Evolutionary conservation across 2,888 invertebrate genomes (phyloP), one percentile per base, ranked within the genome.

Genomic region (Amphimallon solstitiale): DNA sequence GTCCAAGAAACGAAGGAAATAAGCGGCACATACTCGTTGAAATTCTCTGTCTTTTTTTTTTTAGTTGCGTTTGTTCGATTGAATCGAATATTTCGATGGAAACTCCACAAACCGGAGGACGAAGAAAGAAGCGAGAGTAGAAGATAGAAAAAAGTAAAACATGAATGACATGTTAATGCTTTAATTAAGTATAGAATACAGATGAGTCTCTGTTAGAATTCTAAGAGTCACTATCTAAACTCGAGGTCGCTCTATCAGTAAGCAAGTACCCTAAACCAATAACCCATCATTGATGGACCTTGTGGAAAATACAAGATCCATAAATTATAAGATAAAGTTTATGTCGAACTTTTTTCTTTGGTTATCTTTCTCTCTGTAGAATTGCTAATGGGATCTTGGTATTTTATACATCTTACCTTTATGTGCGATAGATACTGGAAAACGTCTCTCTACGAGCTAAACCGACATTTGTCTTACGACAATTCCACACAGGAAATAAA

Each of bases 171-270:
- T 63, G 68, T 67, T 66, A 67, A 68, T 66, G 65, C 63, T 69
- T 71, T 71, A 71, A 71, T 71, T 71, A 71, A 69, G 68, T 68
- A 66, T 69, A 60, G 71, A 66, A 71, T 71, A 71, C 68, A 69
- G 68, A 71, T 70, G 67, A 68, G 67, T 62, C 66, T 66, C 66
- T 68, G 69, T 71, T 71, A 71, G 66, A 69, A 69, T 71, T 66
- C 69, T 66, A 69, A 60, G 67, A 61, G 64, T 62, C 66, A 65
- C 69, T 69, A 71, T 71, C 66, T 69, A 69, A 68, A 71, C 69
- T 61, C 52, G 66, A 70, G 68, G 70, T 68, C 67, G 65, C 63
- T 68, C 70, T 64, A 66, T 70, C 69, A 68, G 68, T 63, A 17
- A 35, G 51, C 68, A 69, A 67, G 69, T 68, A 70, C 63, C 63